phyloP scores from a whole-genome alignment of 1,140 invertebrate genomes.

The Drosophila arawakana region DNA sequence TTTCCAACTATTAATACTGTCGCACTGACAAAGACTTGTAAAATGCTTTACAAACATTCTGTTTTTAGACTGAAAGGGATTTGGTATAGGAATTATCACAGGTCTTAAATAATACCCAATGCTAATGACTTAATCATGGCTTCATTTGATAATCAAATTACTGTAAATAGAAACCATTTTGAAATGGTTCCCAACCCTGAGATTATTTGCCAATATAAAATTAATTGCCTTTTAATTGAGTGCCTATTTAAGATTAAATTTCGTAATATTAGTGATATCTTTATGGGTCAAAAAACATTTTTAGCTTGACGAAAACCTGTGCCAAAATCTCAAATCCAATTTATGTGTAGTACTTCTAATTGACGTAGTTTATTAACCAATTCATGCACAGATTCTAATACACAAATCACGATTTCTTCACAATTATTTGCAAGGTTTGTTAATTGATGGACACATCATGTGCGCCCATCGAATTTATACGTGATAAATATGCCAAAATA shows the following conservation, averaged over 20 bases:
- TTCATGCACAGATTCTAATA: constrained; percentile 34
- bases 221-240: constrained; percentile 30
- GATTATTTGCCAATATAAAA: constrained; percentile 22
- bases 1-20: not conserved
- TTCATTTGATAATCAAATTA: constrained; percentile 7
- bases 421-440: constrained; percentile 22
- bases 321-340: constrained; percentile 5
- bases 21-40: not conserved
- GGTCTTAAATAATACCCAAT: too few species aligned
- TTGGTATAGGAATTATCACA: not conserved
- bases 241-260: constrained; percentile 19
- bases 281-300: constrained; percentile 20
- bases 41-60: not conserved
- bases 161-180: not conserved
- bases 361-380: constrained; percentile 48
- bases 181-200: constrained; percentile 5
- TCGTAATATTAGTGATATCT: constrained; percentile 31
- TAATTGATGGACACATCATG: constrained; percentile 25
- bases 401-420: constrained; percentile 28
- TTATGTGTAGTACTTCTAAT: constrained; percentile 29
- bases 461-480: constrained; percentile 13
- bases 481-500: constrained; percentile 39
- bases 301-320: not conserved
- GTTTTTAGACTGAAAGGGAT: too few species aligned
- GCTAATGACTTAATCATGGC: not conserved